These are phyloP conservation scores for Heteromyza rotundicornis DNA, from an alignment of 2,888 invertebrate genomes.

Conservation along the genomic window DNA sequence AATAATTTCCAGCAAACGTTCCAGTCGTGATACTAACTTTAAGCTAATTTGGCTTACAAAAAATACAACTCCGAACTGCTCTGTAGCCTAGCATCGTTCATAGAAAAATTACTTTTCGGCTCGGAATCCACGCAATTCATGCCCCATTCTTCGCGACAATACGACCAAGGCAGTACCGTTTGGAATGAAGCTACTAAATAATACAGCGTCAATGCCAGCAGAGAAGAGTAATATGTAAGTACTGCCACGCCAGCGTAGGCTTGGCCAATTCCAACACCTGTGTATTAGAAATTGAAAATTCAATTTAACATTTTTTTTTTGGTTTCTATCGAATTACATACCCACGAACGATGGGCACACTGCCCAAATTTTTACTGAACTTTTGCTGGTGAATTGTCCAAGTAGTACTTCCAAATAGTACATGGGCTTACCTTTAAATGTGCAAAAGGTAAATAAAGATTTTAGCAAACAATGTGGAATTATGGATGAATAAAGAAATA, in stretches of 20 bases:
- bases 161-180: conserved; percentile 22
- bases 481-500: too few species aligned
- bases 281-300: background rate
- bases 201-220: conserved; percentile 21
- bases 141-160: conserved; percentile 25
- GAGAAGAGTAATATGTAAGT: conserved; percentile 24
- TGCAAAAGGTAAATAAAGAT: too few species aligned
- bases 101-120: background rate
- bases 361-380: conserved; percentile 26
- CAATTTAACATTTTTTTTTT: background rate
- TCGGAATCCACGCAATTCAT: conserved; percentile 15
- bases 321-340: background rate
- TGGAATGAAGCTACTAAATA: conserved; percentile 24
- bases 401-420: conserved; percentile 26
- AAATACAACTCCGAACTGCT: conserved; percentile 27
- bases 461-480: too few species aligned
- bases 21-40: too few species aligned
- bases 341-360: conserved; percentile 25
- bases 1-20: background rate
- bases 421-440: conserved; percentile 23
- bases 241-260: conserved; percentile 26
- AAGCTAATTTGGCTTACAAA: conserved; percentile 20
- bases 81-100: conserved; percentile 3
- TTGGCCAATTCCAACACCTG: conserved; percentile 25
- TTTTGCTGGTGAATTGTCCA: conserved; percentile 25